Percentiles rank a stretch among this genome's conserved stretches.
These are phyloP conservation scores for Intellagama lesueurii DNA, from an alignment of 2,797 vertebrate species.

Conservation along the genomic window DNA sequence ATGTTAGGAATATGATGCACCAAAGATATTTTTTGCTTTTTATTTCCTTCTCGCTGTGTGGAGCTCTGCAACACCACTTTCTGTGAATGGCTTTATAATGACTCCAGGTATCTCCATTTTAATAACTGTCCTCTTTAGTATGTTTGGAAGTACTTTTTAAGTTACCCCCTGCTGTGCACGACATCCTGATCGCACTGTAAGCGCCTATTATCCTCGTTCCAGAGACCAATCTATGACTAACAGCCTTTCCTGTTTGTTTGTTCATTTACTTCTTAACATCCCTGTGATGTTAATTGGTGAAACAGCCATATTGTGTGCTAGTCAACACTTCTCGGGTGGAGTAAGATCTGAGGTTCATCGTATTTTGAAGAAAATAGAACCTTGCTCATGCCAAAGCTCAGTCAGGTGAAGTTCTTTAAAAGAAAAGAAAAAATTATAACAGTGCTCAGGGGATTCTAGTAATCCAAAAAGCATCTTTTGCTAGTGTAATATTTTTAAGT, in stretches of 20 bases:
- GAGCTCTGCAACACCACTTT: neutral
- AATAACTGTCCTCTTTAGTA: slow-evolving; percentile 20
- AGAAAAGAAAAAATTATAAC: no score
- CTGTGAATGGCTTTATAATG: slow-evolving; percentile 27
- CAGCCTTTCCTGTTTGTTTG: neutral
- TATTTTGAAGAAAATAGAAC: neutral
- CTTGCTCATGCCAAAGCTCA: no score
- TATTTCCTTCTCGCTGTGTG: neutral
- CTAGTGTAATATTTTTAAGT: no score
- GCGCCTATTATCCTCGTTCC: neutral
- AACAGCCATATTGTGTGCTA: neutral
- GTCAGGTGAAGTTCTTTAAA: no score
- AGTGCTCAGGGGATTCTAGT: no score
- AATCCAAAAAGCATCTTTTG: no score
- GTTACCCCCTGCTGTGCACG: neutral
- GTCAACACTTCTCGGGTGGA: neutral
- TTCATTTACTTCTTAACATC: neutral
- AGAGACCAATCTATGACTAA: neutral
- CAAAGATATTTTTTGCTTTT: neutral
- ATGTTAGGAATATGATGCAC: neutral
- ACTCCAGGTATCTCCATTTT: neutral
- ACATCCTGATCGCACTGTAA: neutral
- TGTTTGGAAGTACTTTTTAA: slow-evolving; percentile 7
- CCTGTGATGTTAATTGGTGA: neutral
- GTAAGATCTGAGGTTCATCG: neutral